Conservation (phyloP, 1,140 invertebrate genomes). For the Lutraria rhynchaena region DNA sequence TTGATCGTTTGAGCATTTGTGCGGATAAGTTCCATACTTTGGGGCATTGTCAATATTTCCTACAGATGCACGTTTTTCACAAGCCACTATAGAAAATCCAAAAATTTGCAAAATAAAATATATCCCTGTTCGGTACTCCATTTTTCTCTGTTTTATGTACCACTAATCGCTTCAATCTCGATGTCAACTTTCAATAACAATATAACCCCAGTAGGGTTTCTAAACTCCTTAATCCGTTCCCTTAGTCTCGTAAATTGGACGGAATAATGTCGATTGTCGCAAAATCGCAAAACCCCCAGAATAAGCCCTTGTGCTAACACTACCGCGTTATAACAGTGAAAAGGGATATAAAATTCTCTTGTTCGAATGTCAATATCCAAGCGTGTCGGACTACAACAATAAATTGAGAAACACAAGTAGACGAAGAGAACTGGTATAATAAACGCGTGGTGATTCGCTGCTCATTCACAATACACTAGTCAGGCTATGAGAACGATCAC, state of each 20-base stretch:
- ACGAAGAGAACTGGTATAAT: background rate
- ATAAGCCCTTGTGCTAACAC: constrained; percentile 5
- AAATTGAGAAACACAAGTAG: background rate
- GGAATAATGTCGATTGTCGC: constrained; percentile 8
- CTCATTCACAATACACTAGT: too few species aligned
- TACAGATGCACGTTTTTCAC: constrained; percentile 40
- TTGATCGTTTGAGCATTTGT: constrained; percentile 50
- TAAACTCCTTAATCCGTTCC: constrained; percentile 6
- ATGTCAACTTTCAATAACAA: constrained; percentile 24
- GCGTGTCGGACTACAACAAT: background rate
- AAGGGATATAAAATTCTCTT: background rate
- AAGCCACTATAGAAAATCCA: constrained; percentile 27
- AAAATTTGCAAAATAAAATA: constrained; percentile 29
- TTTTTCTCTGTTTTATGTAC: background rate
- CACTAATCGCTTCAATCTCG: too few species aligned
- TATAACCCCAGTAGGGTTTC: background rate
- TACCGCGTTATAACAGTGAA: background rate
- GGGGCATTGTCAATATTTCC: constrained; percentile 54
- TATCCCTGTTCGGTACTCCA: constrained; percentile 21
- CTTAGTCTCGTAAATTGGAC: background rate
- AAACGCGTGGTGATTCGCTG: background rate
- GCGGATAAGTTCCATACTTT: constrained; percentile 52
- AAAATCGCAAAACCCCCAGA: background rate
- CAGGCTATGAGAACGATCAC: too few species aligned
- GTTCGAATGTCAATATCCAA: constrained; percentile 3